Evolutionary conservation across 35 echinoderm and acorn worm genomes (phyloP).

Genomic region (Strongylocentrotus purpuratus): DNA sequence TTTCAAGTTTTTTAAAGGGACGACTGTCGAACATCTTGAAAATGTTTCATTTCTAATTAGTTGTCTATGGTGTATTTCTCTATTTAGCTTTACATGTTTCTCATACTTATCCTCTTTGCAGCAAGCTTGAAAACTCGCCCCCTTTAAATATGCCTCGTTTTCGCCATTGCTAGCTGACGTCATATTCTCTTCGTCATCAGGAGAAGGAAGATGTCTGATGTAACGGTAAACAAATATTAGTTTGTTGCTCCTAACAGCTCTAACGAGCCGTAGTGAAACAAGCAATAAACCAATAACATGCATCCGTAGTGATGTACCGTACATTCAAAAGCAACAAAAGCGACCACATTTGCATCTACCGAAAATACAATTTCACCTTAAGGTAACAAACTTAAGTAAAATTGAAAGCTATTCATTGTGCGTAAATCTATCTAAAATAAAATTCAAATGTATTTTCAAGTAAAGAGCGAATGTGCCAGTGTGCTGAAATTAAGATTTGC

Average conservation of each 20-base stretch:
- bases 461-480: too few relatives aligned
- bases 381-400: too few relatives aligned
- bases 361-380: too few relatives aligned
- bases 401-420: too few relatives aligned
- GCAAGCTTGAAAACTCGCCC: neutral
- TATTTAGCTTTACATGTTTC: neutral
- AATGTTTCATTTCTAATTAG: too few relatives aligned
- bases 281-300: neutral
- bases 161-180: neutral
- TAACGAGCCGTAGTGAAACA: neutral
- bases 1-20: too few relatives aligned
- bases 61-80: neutral
- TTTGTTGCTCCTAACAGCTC: conserved; percentile 8
- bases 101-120: neutral
- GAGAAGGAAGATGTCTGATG: neutral
- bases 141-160: neutral
- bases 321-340: neutral
- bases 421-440: too few relatives aligned
- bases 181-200: neutral
- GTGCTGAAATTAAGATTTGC: too few relatives aligned
- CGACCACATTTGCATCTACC: too few relatives aligned
- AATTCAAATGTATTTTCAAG: too few relatives aligned
- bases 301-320: neutral
- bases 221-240: neutral
- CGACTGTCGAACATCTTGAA: too few relatives aligned